phyloP scores from a whole-genome alignment of 1,140 invertebrate genomes.

The Nasonia giraulti region DNA sequence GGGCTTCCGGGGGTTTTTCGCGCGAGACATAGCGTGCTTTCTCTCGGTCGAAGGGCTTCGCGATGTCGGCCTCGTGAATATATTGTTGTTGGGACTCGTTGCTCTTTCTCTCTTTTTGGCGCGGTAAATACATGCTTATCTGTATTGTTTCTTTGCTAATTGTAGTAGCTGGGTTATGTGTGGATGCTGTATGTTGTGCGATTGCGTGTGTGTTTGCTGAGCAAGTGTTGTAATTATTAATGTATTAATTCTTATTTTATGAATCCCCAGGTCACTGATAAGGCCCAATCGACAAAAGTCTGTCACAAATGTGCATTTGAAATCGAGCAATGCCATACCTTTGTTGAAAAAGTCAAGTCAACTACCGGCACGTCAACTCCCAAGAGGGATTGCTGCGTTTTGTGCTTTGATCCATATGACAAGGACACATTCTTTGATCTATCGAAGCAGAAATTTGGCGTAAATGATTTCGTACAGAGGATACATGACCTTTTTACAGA shows the following conservation, averaged over 20 bases:
- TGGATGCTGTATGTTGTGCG: not conserved
- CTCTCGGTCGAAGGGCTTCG: too few relatives aligned
- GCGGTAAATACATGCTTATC: not conserved
- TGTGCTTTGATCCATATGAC: slow-evolving; percentile 60
- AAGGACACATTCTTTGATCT: slow-evolving; percentile 64
- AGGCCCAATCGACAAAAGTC: slow-evolving; percentile 61
- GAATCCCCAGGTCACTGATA: slow-evolving; percentile 53
- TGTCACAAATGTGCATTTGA: slow-evolving; percentile 72
- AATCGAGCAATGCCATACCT: slow-evolving; percentile 66
- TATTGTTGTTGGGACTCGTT: not conserved
- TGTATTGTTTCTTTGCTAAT: not conserved
- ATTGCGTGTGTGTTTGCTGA: not conserved
- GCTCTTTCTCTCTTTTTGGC: not conserved
- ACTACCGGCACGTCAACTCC: slow-evolving; percentile 19
- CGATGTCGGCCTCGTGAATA: too few relatives aligned
- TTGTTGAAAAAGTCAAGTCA: slow-evolving; percentile 65
- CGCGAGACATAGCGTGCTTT: too few relatives aligned
- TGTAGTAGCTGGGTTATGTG: not conserved
- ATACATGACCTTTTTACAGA: slow-evolving; percentile 62
- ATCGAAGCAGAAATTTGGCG: slow-evolving; percentile 54
- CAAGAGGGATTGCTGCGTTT: slow-evolving; percentile 55
- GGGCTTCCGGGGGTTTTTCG: not conserved
- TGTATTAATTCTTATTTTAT: not conserved
- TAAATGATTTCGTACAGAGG: slow-evolving; percentile 58
- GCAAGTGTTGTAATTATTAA: not conserved